Evolutionary conservation across 2,113 vertebrate genomes (phyloP).

Genomic region (Callithrix jacchus): DNA sequence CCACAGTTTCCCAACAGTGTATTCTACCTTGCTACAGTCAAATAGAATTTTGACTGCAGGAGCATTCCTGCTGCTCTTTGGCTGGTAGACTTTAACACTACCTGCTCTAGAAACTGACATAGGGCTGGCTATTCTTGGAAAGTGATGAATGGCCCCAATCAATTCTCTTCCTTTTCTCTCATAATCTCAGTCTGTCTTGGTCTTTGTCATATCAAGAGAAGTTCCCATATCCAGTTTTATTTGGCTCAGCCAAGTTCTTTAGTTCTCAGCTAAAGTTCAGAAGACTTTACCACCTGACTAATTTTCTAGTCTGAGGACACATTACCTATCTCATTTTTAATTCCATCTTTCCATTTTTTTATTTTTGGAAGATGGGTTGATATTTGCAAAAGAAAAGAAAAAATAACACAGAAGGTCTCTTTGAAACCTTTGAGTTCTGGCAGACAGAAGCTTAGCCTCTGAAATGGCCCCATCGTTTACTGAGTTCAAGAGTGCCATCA

Average conservation of each 20-base stretch:
- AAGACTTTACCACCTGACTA: not conserved
- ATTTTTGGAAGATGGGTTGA: not conserved
- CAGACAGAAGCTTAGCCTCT: not conserved
- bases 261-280: not conserved
- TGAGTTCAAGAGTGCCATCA: not conserved
- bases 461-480: not conserved
- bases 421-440: not conserved
- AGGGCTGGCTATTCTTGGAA: not conserved
- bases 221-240: not conserved
- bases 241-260: not conserved
- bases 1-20: no score
- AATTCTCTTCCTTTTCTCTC: not conserved
- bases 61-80: no score
- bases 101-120: not conserved
- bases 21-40: not conserved
- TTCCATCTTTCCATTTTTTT: not conserved
- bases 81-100: not conserved
- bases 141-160: not conserved
- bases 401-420: not conserved
- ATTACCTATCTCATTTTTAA: not conserved
- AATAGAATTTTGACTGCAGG: not conserved
- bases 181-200: not conserved
- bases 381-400: not conserved
- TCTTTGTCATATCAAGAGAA: not conserved
- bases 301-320: not conserved